Conservation (phyloP, 2,888 invertebrate genomes). For the Apotomis betuletana region DNA sequence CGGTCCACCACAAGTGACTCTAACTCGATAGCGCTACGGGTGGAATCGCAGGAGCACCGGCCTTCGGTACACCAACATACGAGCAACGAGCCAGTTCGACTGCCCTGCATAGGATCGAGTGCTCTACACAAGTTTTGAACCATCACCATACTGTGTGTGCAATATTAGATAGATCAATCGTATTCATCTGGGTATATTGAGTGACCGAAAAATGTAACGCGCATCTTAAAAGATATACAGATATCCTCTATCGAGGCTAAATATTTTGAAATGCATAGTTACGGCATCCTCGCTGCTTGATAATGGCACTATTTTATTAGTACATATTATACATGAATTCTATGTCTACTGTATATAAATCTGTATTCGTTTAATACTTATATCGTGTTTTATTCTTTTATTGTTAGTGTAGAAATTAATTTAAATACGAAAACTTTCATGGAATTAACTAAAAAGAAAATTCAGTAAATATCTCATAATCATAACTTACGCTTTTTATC, state of each 20-base stretch:
- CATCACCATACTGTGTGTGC: slow-evolving; percentile 21
- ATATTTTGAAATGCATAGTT: too few species aligned
- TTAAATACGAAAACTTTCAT: background rate
- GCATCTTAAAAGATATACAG: too few species aligned
- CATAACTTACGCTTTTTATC: slow-evolving; percentile 43
- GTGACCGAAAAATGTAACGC: background rate
- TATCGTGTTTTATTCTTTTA: too few species aligned
- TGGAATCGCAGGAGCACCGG: slow-evolving; percentile 78
- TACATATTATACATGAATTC: too few species aligned
- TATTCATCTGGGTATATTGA: background rate
- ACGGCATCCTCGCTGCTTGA: too few species aligned
- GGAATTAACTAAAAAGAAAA: background rate
- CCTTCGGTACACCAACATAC: slow-evolving; percentile 62
- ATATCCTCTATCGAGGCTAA: too few species aligned
- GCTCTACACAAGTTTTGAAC: slow-evolving; percentile 53
- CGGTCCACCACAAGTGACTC: slow-evolving; percentile 73
- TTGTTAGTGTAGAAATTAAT: background rate
- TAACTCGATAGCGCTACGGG: slow-evolving; percentile 76
- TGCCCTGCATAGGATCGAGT: slow-evolving; percentile 61
- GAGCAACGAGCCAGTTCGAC: slow-evolving; percentile 54
- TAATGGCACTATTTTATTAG: too few species aligned
- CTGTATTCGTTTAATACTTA: too few species aligned
- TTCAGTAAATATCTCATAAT: background rate
- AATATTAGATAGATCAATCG: slow-evolving; percentile 1
- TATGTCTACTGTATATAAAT: too few species aligned